Conservation (phyloP, 2,113 vertebrate genomes). For the Syrrhaptes paradoxus region DNA sequence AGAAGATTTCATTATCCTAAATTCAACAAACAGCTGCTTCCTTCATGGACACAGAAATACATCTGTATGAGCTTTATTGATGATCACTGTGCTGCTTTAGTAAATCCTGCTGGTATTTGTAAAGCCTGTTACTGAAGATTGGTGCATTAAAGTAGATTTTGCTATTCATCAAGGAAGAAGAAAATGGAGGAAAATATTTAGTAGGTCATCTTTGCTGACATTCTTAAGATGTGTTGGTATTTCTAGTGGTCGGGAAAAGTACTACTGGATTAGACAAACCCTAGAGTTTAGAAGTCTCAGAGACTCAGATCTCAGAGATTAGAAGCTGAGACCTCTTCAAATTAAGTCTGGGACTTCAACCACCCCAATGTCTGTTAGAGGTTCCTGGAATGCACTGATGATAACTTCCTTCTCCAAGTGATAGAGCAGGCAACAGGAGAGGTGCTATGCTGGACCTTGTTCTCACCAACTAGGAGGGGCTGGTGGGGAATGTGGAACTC, state of each 20-base stretch:
- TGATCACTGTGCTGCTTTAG: not conserved
- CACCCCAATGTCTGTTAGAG: too few species aligned
- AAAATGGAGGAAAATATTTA: not conserved
- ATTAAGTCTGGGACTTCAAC: not conserved
- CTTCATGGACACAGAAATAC: constrained; percentile 28
- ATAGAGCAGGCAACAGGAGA: too few species aligned
- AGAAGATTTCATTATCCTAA: constrained; percentile 55
- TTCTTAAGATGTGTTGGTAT: not conserved
- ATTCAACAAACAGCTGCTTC: constrained; percentile 51
- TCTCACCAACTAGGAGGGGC: too few species aligned
- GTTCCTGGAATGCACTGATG: too few species aligned
- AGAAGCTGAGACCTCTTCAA: not conserved
- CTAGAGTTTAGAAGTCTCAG: not conserved
- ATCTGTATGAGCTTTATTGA: constrained; percentile 39
- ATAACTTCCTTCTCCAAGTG: too few species aligned
- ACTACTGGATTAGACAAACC: not conserved
- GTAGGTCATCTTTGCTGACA: not conserved
- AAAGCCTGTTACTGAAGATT: constrained; percentile 47
- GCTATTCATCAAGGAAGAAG: not conserved
- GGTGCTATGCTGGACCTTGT: too few species aligned
- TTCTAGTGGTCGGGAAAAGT: not conserved
- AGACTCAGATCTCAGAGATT: not conserved
- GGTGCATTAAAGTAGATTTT: constrained; percentile 35
- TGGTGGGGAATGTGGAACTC: too few species aligned
- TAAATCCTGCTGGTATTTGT: constrained; percentile 50